A percentile compares a stretch with the other conserved stretches of the same genome.
Conservation (phyloP, 2,888 invertebrate species). For the Caenorhabditis imperialis region DNA sequence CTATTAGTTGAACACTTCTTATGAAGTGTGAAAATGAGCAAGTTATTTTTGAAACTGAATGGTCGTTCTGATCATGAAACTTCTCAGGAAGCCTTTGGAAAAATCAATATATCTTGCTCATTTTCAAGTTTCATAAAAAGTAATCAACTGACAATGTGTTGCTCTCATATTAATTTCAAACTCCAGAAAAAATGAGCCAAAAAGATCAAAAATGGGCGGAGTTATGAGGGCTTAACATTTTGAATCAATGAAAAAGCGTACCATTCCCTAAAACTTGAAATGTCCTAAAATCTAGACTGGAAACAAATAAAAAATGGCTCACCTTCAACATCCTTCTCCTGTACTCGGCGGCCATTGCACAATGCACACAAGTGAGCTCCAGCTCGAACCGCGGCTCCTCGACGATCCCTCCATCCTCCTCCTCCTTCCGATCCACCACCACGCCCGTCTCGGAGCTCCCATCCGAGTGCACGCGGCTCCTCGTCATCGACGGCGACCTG, state of each 20-base stretch:
- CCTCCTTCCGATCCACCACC: conserved; percentile 37
- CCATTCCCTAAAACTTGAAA: no score
- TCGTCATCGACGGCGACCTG: conserved; percentile 48
- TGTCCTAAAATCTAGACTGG: background rate
- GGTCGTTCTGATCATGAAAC: no score
- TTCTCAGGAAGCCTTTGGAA: no score
- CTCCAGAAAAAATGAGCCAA: no score
- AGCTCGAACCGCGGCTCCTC: conserved; percentile 64
- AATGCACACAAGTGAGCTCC: conserved; percentile 63
- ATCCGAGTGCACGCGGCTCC: conserved; percentile 62
- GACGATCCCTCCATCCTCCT: conserved; percentile 52
- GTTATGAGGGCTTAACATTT: no score
- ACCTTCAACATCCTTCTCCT: conserved; percentile 56
- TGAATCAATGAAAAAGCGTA: no score
- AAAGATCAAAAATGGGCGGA: no score
- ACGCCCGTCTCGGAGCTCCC: conserved; percentile 54
- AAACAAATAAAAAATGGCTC: conserved; percentile 8
- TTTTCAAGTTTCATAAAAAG: no score
- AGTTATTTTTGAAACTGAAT: background rate
- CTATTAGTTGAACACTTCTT: no score
- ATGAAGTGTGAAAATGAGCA: background rate
- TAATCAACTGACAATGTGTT: no score
- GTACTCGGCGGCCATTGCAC: conserved; percentile 65
- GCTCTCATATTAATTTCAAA: background rate
- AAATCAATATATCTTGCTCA: no score